These are phyloP conservation scores for Hippocampus kuda DNA, from an alignment of 2,797 vertebrate species.

Conservation along the genomic window DNA sequence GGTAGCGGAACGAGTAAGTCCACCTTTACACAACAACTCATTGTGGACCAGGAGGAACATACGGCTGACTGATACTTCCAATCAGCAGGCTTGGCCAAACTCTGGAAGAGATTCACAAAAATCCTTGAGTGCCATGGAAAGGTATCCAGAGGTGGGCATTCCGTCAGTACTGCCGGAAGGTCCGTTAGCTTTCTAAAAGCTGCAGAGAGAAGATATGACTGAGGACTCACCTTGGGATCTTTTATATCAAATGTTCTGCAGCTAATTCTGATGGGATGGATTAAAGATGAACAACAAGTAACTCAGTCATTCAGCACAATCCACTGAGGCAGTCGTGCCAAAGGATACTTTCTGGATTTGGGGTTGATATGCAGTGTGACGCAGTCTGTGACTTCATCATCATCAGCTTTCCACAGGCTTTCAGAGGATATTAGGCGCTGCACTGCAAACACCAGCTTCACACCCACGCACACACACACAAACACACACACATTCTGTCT, in stretches of 20 bases:
- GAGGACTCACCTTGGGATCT: slow-evolving; percentile 79
- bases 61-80: slow-evolving; percentile 85
- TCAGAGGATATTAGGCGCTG: slow-evolving; percentile 77
- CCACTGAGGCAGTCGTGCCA: not conserved
- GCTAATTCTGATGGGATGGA: slow-evolving; percentile 66
- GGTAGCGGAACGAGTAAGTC: slow-evolving; percentile 76
- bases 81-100: slow-evolving; percentile 83
- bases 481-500: too few species aligned
- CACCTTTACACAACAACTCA: slow-evolving; percentile 76
- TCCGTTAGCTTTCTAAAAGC: not conserved
- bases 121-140: not conserved
- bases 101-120: slow-evolving; percentile 56
- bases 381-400: slow-evolving; percentile 78
- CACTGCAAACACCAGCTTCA: slow-evolving; percentile 80
- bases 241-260: slow-evolving; percentile 83
- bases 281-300: slow-evolving; percentile 58
- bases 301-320: not conserved
- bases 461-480: slow-evolving; percentile 4
- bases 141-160: not conserved
- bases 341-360: slow-evolving; percentile 92
- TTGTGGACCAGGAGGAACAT: slow-evolving; percentile 71
- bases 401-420: slow-evolving; percentile 71
- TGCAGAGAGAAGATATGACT: not conserved
- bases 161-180: too few species aligned
- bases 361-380: slow-evolving; percentile 82